phyloP scores from a whole-genome alignment of 2,888 invertebrate genomes.

The Eupelmus urozonus region DNA sequence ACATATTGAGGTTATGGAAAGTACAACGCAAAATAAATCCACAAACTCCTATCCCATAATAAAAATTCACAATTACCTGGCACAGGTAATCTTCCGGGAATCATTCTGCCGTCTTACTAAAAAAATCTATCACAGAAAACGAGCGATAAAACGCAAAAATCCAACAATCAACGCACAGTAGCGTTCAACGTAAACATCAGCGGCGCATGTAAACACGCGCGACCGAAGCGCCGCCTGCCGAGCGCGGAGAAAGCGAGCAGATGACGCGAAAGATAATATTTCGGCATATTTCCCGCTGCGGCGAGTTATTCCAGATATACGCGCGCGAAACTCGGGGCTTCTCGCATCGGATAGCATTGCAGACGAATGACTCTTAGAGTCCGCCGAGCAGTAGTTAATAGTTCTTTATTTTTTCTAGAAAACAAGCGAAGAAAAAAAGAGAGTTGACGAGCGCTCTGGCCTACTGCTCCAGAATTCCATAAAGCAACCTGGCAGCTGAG shows the following conservation, averaged over 20 bases:
- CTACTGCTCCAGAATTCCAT: constrained; percentile 33
- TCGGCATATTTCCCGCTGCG: constrained; percentile 15
- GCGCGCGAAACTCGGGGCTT: neutral
- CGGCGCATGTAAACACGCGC: constrained; percentile 21
- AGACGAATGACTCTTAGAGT: constrained; percentile 17
- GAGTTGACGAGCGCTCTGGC: neutral
- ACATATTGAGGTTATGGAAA: constrained; percentile 27
- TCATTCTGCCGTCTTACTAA: constrained; percentile 62
- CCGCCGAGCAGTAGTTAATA: neutral
- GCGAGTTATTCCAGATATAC: constrained; percentile 16
- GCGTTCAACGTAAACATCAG: constrained; percentile 15
- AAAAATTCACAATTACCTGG: constrained; percentile 64
- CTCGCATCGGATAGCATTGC: constrained; percentile 1
- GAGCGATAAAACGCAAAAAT: neutral
- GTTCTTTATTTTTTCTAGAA: neutral
- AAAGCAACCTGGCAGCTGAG: neutral
- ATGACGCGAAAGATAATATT: neutral
- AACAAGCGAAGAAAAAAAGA: neutral
- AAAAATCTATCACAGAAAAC: constrained; percentile 1
- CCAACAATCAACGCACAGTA: neutral
- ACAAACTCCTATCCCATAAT: constrained; percentile 20
- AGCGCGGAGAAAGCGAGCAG: neutral
- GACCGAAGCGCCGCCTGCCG: constrained; percentile 17
- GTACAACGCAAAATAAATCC: neutral
- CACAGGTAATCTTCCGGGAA: constrained; percentile 68